phyloP scores from a whole-genome alignment of 2,888 invertebrate genomes.

The Syritta pipiens region DNA sequence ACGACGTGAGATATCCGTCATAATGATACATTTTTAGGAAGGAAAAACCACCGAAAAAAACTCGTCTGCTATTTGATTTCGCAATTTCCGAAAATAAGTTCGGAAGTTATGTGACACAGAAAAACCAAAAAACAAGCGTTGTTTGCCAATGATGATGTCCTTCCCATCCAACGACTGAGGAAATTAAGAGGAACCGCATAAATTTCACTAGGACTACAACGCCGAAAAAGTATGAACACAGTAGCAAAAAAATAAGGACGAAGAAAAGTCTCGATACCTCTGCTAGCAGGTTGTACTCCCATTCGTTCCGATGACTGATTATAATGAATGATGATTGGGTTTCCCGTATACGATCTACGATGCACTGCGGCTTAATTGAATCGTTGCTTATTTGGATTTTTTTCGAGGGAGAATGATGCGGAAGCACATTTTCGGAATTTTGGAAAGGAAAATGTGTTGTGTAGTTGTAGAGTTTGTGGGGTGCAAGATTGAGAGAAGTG shows the following conservation, averaged over 20 bases:
- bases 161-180: too few relatives aligned
- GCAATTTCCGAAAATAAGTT: neutral
- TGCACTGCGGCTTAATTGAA: slow-evolving; percentile 21
- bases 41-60: neutral
- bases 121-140: too few relatives aligned
- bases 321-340: slow-evolving; percentile 49
- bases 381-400: neutral
- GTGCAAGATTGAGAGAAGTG: too few relatives aligned
- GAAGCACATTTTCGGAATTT: slow-evolving; percentile 16
- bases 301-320: slow-evolving; percentile 15
- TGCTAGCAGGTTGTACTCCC: neutral
- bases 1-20: too few relatives aligned
- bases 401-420: too few relatives aligned
- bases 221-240: too few relatives aligned
- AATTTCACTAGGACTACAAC: too few relatives aligned
- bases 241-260: neutral
- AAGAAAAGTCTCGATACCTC: neutral
- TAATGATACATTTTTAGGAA: neutral
- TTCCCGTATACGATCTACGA: slow-evolving; percentile 28
- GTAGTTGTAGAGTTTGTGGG: too few relatives aligned
- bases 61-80: slow-evolving; percentile 9
- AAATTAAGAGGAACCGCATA: too few relatives aligned
- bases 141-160: too few relatives aligned
- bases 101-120: neutral
- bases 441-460: neutral